phyloP scores from a whole-genome alignment of 2,888 invertebrate genomes.

The Pseudococcus jackbeardsleyi region DNA sequence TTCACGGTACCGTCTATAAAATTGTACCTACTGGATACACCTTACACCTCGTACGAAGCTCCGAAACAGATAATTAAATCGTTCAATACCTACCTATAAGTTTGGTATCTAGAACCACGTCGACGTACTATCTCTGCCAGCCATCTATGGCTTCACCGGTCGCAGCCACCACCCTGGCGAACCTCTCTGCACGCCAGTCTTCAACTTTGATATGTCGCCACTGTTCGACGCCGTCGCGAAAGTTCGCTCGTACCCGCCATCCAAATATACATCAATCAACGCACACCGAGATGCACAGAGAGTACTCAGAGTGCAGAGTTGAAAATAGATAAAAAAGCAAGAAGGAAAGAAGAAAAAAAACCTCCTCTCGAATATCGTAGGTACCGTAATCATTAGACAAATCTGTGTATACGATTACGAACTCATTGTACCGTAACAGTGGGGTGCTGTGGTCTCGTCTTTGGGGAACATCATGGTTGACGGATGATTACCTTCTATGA shows the following conservation, averaged over 20 bases:
- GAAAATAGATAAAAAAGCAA: background rate
- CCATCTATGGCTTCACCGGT: background rate
- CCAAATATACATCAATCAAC: background rate
- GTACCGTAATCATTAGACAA: constrained; percentile 62
- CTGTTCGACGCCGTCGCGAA: background rate
- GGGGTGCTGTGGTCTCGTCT: constrained; percentile 54
- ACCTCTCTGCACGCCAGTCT: background rate
- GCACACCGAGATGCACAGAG: background rate
- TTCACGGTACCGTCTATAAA: background rate
- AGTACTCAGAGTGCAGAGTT: background rate
- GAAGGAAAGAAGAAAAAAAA: background rate
- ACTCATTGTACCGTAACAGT: constrained; percentile 61
- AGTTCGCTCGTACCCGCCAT: background rate
- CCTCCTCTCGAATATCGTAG: background rate
- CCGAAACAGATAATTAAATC: constrained; percentile 4
- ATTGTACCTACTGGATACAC: background rate
- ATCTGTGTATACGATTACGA: constrained; percentile 64
- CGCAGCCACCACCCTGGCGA: background rate
- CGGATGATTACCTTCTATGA: constrained; percentile 65
- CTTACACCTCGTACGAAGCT: background rate
- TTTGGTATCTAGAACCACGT: background rate
- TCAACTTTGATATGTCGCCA: background rate
- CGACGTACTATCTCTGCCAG: background rate
- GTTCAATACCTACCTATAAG: background rate
- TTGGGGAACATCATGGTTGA: constrained; percentile 63